These are phyloP conservation scores for Sicus ferrugineus DNA, from an alignment of 2,888 invertebrate species.

Conservation along the genomic window DNA sequence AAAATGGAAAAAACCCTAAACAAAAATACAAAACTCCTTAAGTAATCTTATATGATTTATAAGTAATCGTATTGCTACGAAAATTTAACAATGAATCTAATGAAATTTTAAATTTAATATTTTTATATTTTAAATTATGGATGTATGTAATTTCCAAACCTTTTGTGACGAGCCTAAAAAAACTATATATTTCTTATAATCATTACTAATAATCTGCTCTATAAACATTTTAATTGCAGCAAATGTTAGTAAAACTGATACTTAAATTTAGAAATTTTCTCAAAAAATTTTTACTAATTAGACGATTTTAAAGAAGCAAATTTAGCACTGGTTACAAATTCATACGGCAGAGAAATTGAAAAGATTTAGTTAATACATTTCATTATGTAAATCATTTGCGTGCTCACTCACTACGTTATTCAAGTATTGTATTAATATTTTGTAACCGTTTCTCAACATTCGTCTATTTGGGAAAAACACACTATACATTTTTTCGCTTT, in stretches of 20 bases:
- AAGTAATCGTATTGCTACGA: slow-evolving; percentile 33
- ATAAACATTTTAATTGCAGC: slow-evolving; percentile 39
- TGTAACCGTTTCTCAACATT: slow-evolving; percentile 24
- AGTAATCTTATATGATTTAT: slow-evolving; percentile 28
- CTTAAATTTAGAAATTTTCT: slow-evolving; percentile 15
- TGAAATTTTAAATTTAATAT: slow-evolving; percentile 32
- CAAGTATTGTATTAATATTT: slow-evolving; percentile 27
- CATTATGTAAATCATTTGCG: slow-evolving; percentile 10
- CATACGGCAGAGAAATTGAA: neutral
- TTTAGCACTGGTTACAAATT: neutral
- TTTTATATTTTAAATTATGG: neutral
- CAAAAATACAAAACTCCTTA: slow-evolving; percentile 34
- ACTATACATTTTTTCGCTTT: slow-evolving; percentile 27
- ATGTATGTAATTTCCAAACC: slow-evolving; percentile 40
- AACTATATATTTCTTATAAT: no score
- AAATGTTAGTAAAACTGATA: slow-evolving; percentile 5
- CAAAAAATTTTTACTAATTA: slow-evolving; percentile 15
- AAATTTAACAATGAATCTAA: slow-evolving; percentile 23
- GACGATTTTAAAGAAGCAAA: neutral
- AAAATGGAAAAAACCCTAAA: slow-evolving; percentile 27
- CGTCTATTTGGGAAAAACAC: slow-evolving; percentile 26
- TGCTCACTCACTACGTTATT: slow-evolving; percentile 21
- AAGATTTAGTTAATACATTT: slow-evolving; percentile 18
- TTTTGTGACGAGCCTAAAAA: no score
- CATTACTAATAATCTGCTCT: slow-evolving; percentile 44